phyloP scores from a whole-genome alignment of 1,140 invertebrate genomes.

The Heliothis virescens region DNA sequence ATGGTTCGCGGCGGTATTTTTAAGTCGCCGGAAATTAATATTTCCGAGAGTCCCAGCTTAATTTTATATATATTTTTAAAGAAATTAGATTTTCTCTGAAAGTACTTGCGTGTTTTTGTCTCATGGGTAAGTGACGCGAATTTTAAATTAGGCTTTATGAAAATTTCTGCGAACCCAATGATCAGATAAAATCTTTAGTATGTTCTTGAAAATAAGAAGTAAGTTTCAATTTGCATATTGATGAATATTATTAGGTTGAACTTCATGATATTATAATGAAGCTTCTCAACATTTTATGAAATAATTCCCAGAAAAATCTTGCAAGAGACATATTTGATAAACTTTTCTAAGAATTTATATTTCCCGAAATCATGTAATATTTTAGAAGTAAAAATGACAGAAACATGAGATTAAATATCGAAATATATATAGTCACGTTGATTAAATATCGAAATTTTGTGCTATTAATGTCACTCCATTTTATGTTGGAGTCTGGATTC shows the following conservation, averaged over 20 bases:
- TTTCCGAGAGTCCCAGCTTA: slow-evolving; percentile 45
- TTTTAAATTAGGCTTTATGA: slow-evolving; percentile 1
- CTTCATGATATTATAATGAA: too few species aligned
- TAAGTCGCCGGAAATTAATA: slow-evolving; percentile 49
- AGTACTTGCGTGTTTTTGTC: slow-evolving; percentile 20
- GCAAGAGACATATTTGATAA: too few species aligned
- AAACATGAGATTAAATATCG: too few species aligned
- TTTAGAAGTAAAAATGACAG: too few species aligned
- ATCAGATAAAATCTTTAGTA: not conserved
- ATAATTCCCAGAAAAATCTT: too few species aligned
- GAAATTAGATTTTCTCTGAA: slow-evolving; percentile 29
- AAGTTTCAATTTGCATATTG: not conserved
- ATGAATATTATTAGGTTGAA: not conserved
- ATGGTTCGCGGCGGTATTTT: slow-evolving; percentile 39
- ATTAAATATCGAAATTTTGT: too few species aligned
- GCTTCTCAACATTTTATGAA: too few species aligned
- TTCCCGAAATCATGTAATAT: too few species aligned
- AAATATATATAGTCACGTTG: too few species aligned
- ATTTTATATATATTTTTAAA: slow-evolving; percentile 31
- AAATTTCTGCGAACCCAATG: not conserved
- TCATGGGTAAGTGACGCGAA: slow-evolving; percentile 19
- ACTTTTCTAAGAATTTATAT: too few species aligned
- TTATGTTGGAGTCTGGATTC: too few species aligned
- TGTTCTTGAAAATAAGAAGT: not conserved
- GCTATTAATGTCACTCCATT: too few species aligned